Evolutionary conservation across 2,113 vertebrate species (phyloP).

Genomic region (Alaudala cheleensis): DNA sequence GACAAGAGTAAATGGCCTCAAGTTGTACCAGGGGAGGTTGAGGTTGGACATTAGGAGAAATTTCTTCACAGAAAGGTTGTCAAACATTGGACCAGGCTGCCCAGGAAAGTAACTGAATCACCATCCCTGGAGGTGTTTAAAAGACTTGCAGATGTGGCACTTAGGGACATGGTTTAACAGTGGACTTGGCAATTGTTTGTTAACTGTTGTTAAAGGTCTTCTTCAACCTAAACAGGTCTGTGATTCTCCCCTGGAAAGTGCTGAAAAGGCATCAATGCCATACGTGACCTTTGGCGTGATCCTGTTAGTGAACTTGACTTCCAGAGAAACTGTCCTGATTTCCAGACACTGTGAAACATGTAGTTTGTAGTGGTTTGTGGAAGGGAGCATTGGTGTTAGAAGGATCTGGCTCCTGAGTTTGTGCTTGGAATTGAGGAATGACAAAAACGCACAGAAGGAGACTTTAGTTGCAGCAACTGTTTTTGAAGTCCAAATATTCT

Average conservation of each 20-base stretch:
- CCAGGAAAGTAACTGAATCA: neutral
- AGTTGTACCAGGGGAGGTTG: neutral
- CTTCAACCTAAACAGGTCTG: neutral
- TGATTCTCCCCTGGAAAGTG: neutral
- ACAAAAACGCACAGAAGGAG: neutral
- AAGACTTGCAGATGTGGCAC: neutral
- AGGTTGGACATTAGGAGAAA: neutral
- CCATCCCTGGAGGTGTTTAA: neutral
- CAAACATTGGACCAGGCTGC: neutral
- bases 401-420: neutral
- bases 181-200: neutral
- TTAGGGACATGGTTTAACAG: neutral
- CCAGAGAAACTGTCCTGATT: neutral
- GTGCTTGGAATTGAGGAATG: neutral
- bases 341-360: neutral
- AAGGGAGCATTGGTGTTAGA: neutral
- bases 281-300: rapidly evolving
- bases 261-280: rapidly evolving
- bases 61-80: neutral
- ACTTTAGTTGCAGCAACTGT: neutral
- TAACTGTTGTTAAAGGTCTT: neutral
- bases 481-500: neutral
- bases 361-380: neutral
- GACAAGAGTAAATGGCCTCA: neutral
- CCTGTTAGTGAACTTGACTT: neutral